Percentiles rank a stretch among this genome's conserved stretches.
Conservation (phyloP, 2,797 vertebrate species). For the Erpetoichthys calabaricus region DNA sequence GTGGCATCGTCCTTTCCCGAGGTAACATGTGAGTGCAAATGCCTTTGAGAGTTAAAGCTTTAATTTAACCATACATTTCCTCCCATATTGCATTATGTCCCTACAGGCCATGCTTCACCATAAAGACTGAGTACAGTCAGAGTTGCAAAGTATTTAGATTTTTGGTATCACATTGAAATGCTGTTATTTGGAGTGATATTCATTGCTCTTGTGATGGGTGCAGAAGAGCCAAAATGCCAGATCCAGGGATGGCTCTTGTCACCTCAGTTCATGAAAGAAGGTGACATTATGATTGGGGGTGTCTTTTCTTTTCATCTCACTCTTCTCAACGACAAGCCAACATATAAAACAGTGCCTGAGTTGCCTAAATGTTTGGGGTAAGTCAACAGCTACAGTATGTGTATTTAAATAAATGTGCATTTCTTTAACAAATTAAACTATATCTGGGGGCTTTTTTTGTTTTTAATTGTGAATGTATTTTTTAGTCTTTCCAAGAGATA, state of each 20-base stretch:
- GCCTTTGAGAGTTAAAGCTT: too few species aligned
- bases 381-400: not conserved
- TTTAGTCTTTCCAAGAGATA: too few species aligned
- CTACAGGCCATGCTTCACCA: too few species aligned
- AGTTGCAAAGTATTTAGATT: too few species aligned
- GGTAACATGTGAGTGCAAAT: too few species aligned
- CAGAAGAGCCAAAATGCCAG: conserved; percentile 1
- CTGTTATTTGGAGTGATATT: not conserved
- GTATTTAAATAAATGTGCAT: not conserved
- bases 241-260: not conserved
- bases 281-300: not conserved
- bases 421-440: too few species aligned
- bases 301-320: not conserved
- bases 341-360: conserved; percentile 11
- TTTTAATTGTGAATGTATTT: too few species aligned
- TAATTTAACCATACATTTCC: too few species aligned
- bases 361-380: conserved; percentile 15
- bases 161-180: not conserved
- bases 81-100: too few species aligned
- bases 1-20: too few species aligned
- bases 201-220: not conserved
- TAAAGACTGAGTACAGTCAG: too few species aligned
- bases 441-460: too few species aligned
- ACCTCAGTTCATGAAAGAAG: conserved; percentile 1
- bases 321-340: not conserved